Conservation (phyloP, 2,797 vertebrate species). For the Emys orbicularis region DNA sequence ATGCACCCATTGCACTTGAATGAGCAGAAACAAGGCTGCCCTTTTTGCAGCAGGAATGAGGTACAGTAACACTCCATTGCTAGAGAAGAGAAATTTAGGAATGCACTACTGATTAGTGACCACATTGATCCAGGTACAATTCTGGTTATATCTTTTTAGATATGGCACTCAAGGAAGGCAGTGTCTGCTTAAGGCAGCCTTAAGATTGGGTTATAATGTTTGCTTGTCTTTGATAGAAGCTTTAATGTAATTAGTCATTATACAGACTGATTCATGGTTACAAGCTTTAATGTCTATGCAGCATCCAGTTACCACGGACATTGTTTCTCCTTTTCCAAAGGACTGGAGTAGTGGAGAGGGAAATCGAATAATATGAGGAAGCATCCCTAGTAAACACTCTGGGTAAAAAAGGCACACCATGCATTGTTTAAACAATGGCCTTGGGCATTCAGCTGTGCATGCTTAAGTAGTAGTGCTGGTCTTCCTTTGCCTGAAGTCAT, state of each 20-base stretch:
- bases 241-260: background rate
- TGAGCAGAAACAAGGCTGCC: background rate
- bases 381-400: background rate
- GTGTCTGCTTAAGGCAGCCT: background rate
- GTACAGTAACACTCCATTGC: accelerated
- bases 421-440: background rate
- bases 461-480: slow-evolving; percentile 24
- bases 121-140: background rate
- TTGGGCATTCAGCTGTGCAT: background rate
- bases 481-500: slow-evolving; percentile 11
- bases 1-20: background rate
- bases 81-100: background rate
- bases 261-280: background rate
- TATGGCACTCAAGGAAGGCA: background rate
- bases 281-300: background rate
- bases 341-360: background rate
- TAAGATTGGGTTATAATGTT: background rate
- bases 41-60: background rate
- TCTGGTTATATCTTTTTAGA: background rate
- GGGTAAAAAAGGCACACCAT: background rate
- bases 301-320: accelerated
- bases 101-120: background rate
- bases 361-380: background rate
- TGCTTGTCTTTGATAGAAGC: background rate
- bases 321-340: background rate